Base-by-base conservation (phyloP, 2,888 invertebrate species). In the Coelogynopora nodosa region DNA sequence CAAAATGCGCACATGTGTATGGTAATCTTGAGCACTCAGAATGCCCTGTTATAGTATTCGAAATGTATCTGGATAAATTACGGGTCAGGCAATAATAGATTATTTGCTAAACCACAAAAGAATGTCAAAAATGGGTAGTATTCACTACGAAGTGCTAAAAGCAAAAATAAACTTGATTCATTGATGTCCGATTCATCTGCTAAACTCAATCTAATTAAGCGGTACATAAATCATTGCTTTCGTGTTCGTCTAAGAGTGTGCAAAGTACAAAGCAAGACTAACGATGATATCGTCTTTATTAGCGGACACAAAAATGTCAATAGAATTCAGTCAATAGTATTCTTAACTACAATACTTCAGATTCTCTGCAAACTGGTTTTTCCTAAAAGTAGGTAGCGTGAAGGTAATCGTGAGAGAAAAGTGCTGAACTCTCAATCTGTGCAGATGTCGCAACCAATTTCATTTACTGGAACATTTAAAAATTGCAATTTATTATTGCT, bases 241-340 rank as follows among this genome's bases (percentile, higher is more conserved):
- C 74, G 27, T 13, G 23, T 23, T 26, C 5, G 23, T n/a, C 5
- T 74, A 10, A 74, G 18, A 23, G 27, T 74, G 74, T 13, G 74
- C 74, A 74, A 5, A 74, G 74, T n/a, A 74, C 74, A 74, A 74
- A 2, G 74, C 74, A 74, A 74, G 74, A 74, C 18, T n/a, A 74
- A 74, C 27, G 74, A 26, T n/a, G 74, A 74, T 13, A 74, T 74
- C 27, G 74, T 26, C 27, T 74, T 23, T 13, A n/a, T n/a, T 23
- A 74, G 74, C 23, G 74, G 10, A 10, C 27, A 74, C 23, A 74
- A 74, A 74, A 74, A 74, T 74, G 74, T 23, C 18, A n/a, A 10
- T 74, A 74, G 23, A 10, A 2, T 23, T 74, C 74, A 74, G 18
- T 18, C 5, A 18, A 10, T 10, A n/a, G 23, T 74, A 26, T n/a